Base-by-base conservation (phyloP, 2,113 vertebrate genomes). In the Amblyopsis rosae region DNA sequence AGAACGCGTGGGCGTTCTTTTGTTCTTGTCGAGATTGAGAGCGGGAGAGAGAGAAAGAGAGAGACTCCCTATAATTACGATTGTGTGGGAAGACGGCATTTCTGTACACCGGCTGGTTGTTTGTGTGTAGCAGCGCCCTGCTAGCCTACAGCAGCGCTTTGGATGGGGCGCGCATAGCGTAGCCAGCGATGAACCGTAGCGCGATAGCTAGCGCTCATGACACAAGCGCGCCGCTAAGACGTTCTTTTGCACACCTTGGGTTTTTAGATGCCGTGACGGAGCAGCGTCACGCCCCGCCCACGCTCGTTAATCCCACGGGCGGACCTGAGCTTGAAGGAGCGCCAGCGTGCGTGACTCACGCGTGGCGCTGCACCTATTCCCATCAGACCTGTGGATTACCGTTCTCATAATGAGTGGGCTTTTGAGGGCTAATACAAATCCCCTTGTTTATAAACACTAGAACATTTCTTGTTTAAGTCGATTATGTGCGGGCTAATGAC, bases 1-100 rank as follows among this genome's bases (percentile, higher is more conserved):
- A 86, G 82, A 82, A 80, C 68, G 60, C 46, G 87, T 89, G 79
- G 90, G 87, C 73, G 86, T 87, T 80, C 85, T 89, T 88, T 90
- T 89, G 84, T 89, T 88, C 70, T 80, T 83, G 72, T 86, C 79
- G 6, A n/a, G 9, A 9, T 1, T 3, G n/a, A 19, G 6, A 57
- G 16, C 8, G 55, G n/a, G 10, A 17, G 53, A 55, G 53, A 55
- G 6, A 56, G 17, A 19, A 17, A 19, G 10, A n/a, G 7, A 19
- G 54, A 41, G 35, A 41, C 35, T 83, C 80, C 82, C 84, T 89
- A 85, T 90, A 89, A 88, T 90, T 89, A 89, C 71, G 78, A 82
- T 49, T 86, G 84, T 82, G 89, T 89, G 83, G 86, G 89, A 80
- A 86, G 89, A 80, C 82, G 85, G 84, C 87, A 26, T 11, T 88